phyloP scores from a whole-genome alignment of 2,797 vertebrate genomes.

The Heteromormyrus szaboi region DNA sequence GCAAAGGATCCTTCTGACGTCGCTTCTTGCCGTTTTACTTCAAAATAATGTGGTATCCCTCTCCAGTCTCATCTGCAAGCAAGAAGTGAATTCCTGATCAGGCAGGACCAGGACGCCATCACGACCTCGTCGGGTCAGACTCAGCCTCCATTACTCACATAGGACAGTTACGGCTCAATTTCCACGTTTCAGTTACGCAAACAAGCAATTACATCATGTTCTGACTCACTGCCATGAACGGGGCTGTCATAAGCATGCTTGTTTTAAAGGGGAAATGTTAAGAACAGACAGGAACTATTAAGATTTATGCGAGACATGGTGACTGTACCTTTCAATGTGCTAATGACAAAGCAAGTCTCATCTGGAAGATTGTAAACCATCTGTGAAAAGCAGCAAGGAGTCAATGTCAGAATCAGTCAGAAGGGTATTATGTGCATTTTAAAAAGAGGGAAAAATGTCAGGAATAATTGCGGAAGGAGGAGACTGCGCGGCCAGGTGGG shows the following conservation, averaged over 20 bases:
- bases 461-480: not conserved
- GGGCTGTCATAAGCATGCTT: not conserved
- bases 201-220: not conserved
- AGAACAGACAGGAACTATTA: not conserved
- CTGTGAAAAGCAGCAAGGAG: conserved; percentile 47
- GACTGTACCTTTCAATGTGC: conserved; percentile 79
- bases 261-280: not conserved
- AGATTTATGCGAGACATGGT: not conserved
- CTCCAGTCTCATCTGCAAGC: conserved; percentile 75
- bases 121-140: not conserved
- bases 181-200: not conserved
- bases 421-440: not conserved
- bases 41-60: conserved; percentile 76
- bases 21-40: conserved; percentile 46
- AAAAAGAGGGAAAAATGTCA: not conserved
- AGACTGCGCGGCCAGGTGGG: not conserved
- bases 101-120: not conserved
- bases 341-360: conserved; percentile 88
- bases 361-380: conserved; percentile 93
- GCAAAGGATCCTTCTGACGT: not conserved
- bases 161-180: not conserved
- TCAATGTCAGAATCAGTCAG: not conserved
- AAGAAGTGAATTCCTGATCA: conserved; percentile 5
- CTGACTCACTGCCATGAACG: not conserved
- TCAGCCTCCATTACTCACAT: not conserved